A percentile compares a stretch with the other conserved stretches of the same genome.
Evolutionary conservation across 2,888 invertebrate species (phyloP).

Genomic region (Aphodius sticticus): DNA sequence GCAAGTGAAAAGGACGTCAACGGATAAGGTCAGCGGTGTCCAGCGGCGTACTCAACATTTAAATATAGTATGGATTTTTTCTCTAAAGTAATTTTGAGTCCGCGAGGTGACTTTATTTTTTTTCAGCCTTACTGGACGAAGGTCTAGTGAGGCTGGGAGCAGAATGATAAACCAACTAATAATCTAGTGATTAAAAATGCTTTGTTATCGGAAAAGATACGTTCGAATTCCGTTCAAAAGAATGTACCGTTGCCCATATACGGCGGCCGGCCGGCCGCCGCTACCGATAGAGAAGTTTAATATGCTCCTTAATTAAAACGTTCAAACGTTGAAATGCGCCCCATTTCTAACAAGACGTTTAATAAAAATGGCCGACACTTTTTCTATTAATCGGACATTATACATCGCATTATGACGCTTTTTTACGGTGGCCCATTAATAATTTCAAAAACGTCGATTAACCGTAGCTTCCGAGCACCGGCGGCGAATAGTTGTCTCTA

Average conservation of each 20-base stretch:
- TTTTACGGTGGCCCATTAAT: constrained; percentile 29
- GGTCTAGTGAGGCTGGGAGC: neutral
- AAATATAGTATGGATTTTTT: constrained; percentile 19
- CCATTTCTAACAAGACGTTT: neutral
- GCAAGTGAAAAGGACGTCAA: constrained; percentile 16
- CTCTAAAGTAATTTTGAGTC: constrained; percentile 7
- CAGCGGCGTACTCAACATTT: constrained; percentile 16
- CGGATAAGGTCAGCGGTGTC: constrained; percentile 21
- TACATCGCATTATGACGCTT: constrained; percentile 15
- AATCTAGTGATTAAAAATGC: neutral
- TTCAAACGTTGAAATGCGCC: neutral
- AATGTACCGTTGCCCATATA: constrained; percentile 4
- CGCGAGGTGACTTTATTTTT: neutral
- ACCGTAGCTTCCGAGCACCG: neutral
- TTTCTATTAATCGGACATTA: neutral
- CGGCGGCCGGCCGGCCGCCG: neutral
- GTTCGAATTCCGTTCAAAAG: neutral
- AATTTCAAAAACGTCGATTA: constrained; percentile 6
- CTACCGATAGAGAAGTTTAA: neutral
- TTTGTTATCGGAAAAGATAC: neutral
- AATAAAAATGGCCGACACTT: constrained; percentile 4
- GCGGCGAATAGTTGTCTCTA: constrained; percentile 26
- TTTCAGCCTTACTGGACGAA: no score
- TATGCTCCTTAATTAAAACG: neutral
- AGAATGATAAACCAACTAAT: neutral